Evolutionary conservation across 1,140 invertebrate genomes (phyloP), one percentile per base, ranked within the genome.

Genomic region (Steinernema khuongi): DNA sequence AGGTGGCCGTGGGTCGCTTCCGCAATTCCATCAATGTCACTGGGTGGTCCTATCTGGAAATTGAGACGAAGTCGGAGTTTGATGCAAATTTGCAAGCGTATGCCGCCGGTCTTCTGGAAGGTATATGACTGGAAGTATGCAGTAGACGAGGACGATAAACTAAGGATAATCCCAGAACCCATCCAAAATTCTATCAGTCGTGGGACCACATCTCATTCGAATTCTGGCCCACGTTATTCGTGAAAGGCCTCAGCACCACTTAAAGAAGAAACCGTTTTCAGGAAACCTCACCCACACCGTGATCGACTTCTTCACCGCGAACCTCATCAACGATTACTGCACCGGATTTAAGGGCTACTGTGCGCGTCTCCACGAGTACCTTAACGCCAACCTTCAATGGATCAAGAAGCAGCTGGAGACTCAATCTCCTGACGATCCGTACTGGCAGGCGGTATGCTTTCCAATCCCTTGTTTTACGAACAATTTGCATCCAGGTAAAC

Each of bases 401-500:
- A 74, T 83, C 29, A 74, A 82, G 31, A 67, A 2, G 1, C 73
- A 78, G 28, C 36, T 83, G 14, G 79, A 81, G 19, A 73, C 29
- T n/a, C 73, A 19, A n/a, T 75, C 81, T 30, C 67, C 50, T 41
- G 84, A 85, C 41, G 83, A 83, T 74, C 50, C 74, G 26, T 83
- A 85, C 60, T 83, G 82, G 82, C 70, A 76, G 71, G 71, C 72
- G 29, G 81, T 83, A 29, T 36, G 30, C 26, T 71, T 28, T 50
- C 19, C 68, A 43, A 78, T 31, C 70, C 26, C 19, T 22, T 31
- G 71, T 31, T 78, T 36, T 72, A 69, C n/a, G 29, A 31, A 30
- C 22, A 19, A 17, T 72, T 79, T 30, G n/a, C n/a, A n/a, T n/a
- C n/a, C 78, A 89, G 87, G 85, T 89, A 17, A 85, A 85, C 33